Percentiles rank a stretch among this genome's conserved stretches.
Evolutionary conservation across 2,888 invertebrate genomes (phyloP).

Genomic region (Sphinx pinastri): DNA sequence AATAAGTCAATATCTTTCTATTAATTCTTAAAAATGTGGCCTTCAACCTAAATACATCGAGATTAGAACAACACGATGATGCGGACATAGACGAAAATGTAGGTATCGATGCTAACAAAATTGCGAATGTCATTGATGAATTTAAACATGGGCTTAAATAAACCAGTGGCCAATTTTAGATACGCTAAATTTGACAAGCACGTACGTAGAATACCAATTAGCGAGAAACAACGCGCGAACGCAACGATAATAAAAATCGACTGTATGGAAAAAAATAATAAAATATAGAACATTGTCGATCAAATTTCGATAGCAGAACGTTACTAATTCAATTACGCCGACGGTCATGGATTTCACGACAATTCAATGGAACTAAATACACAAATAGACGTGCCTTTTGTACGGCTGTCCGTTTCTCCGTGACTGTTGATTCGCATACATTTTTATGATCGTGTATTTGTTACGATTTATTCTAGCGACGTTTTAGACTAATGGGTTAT

Average conservation of each 20-base stretch:
- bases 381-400: slow-evolving; percentile 48
- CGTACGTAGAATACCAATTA: slow-evolving; percentile 17
- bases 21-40: no score
- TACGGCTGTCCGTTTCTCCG: slow-evolving; percentile 45
- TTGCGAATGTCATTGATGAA: background rate
- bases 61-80: background rate
- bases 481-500: slow-evolving; percentile 7
- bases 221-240: slow-evolving; percentile 9
- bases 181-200: slow-evolving; percentile 16
- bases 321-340: slow-evolving; percentile 34
- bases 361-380: slow-evolving; percentile 49
- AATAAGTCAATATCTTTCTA: no score
- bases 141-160: background rate
- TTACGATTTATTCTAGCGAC: background rate
- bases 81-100: background rate
- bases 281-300: slow-evolving; percentile 29
- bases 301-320: slow-evolving; percentile 30
- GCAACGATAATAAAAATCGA: background rate
- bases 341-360: slow-evolving; percentile 44
- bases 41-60: background rate
- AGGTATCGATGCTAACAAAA: background rate
- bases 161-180: background rate
- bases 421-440: slow-evolving; percentile 22
- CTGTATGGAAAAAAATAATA: slow-evolving; percentile 24
- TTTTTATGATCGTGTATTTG: slow-evolving; percentile 11